A percentile compares a stretch with the other conserved stretches of the same genome.
Conservation (phyloP, 1,140 invertebrate species). For the Euborellia annulipes region DNA sequence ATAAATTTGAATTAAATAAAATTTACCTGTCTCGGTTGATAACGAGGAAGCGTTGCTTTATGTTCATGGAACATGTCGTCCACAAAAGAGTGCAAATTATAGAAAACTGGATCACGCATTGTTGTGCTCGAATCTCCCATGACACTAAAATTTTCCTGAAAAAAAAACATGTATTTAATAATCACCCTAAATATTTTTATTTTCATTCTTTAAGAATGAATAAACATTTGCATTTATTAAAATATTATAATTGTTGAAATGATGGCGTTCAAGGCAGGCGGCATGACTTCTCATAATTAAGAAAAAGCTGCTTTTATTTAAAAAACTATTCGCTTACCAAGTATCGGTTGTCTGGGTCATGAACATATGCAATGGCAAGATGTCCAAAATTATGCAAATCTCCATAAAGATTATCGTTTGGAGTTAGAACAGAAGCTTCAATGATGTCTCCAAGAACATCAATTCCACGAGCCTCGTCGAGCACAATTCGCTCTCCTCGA, state of each 20-base stretch:
- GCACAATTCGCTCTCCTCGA: conserved; percentile 9
- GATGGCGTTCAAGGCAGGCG: too few relatives aligned
- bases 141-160: conserved; percentile 41
- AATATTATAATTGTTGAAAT: too few relatives aligned
- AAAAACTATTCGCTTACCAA: conserved; percentile 6
- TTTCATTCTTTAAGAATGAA: too few relatives aligned
- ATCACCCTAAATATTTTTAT: too few relatives aligned
- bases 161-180: too few relatives aligned
- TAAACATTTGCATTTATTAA: too few relatives aligned
- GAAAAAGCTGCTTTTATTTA: neutral
- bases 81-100: conserved; percentile 25
- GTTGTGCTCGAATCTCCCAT: conserved; percentile 57
- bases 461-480: conserved; percentile 24
- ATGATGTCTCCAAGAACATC: conserved; percentile 32
- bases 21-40: conserved; percentile 27
- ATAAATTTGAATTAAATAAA: too few relatives aligned
- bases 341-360: conserved; percentile 34
- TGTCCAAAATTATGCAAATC: conserved; percentile 42
- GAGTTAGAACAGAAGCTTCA: conserved; percentile 25
- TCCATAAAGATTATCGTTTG: conserved; percentile 34
- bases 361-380: conserved; percentile 33
- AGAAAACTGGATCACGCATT: conserved; percentile 41
- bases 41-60: conserved; percentile 24
- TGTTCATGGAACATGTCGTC: conserved; percentile 28
- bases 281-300: too few relatives aligned